phyloP scores from a whole-genome alignment of 1,140 invertebrate genomes.

The Heliconius melpomene region DNA sequence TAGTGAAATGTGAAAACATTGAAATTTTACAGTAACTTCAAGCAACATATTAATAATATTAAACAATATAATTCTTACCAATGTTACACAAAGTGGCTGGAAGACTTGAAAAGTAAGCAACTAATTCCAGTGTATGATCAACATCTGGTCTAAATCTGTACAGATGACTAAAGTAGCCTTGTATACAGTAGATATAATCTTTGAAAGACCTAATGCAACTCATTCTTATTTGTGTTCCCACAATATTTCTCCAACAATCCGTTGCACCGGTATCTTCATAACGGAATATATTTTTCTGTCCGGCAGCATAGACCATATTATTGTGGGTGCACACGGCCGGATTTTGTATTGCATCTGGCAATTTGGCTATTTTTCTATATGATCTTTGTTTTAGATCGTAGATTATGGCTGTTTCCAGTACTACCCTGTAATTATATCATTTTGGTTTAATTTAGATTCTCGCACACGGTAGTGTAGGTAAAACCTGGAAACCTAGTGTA shows the following conservation, averaged over 20 bases:
- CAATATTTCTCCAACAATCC: constrained; percentile 53
- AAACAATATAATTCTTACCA: constrained; percentile 47
- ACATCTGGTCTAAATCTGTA: constrained; percentile 60
- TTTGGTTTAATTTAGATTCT: background rate
- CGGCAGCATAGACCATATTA: constrained; percentile 55
- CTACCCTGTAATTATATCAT: constrained; percentile 56
- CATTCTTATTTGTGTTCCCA: constrained; percentile 54
- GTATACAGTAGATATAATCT: constrained; percentile 65
- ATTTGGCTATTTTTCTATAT: constrained; percentile 57
- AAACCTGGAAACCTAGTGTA: no score
- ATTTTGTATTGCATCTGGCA: constrained; percentile 64
- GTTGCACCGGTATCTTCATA: constrained; percentile 50
- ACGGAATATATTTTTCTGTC: constrained; percentile 62
- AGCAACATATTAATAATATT: background rate
- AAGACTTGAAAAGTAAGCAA: constrained; percentile 57
- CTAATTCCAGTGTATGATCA: constrained; percentile 48
- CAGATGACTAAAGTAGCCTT: constrained; percentile 63
- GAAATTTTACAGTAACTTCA: no score
- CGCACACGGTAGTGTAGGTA: no score
- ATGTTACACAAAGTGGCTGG: constrained; percentile 57
- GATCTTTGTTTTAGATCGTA: constrained; percentile 64
- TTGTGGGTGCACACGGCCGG: constrained; percentile 61
- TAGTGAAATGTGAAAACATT: no score
- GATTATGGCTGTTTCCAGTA: constrained; percentile 55
- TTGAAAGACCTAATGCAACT: constrained; percentile 59